These are phyloP conservation scores for Pogonophryne albipinna DNA, from an alignment of 2,797 vertebrate species.

Conservation along the genomic window DNA sequence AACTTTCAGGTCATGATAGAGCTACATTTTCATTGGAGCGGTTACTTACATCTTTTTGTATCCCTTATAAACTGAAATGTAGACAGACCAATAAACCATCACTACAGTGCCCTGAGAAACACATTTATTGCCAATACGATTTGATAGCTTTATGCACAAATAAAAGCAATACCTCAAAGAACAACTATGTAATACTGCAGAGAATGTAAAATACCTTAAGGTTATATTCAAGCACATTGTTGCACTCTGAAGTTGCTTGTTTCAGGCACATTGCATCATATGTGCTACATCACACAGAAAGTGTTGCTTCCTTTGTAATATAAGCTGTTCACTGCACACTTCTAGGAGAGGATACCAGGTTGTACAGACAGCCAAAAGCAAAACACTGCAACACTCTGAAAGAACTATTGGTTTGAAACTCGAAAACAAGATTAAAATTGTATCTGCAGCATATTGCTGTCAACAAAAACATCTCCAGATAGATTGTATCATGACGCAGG, in stretches of 20 bases:
- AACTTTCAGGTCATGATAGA: slow-evolving; percentile 2
- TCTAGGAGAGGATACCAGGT: slow-evolving; percentile 19
- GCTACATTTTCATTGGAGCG: not conserved
- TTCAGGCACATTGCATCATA: slow-evolving; percentile 61
- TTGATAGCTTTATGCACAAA: slow-evolving; percentile 7
- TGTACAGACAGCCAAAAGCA: slow-evolving; percentile 18
- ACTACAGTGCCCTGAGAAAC: slow-evolving; percentile 10
- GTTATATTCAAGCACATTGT: slow-evolving; percentile 9
- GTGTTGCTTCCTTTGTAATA: slow-evolving; percentile 30
- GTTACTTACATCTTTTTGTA: slow-evolving; percentile 5
- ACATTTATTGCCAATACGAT: slow-evolving; percentile 21
- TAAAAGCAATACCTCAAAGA: slow-evolving; percentile 14
- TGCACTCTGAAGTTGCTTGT: slow-evolving; percentile 41
- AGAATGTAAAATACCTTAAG: slow-evolving; percentile 22
- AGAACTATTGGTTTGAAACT: slow-evolving; percentile 16
- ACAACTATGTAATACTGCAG: slow-evolving; percentile 17
- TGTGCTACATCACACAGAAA: slow-evolving; percentile 30
- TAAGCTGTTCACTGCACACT: not conserved
- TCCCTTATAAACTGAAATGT: slow-evolving; percentile 17
- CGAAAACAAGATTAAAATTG: slow-evolving; percentile 36
- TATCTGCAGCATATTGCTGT: slow-evolving; percentile 39
- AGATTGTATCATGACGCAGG: slow-evolving; percentile 22
- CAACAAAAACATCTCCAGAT: slow-evolving; percentile 17
- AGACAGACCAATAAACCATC: slow-evolving; percentile 8
- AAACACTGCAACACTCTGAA: slow-evolving; percentile 10